Base-by-base conservation (phyloP, 53 echinoderm and acorn worm genomes). In the Zoroaster sp. region DNA sequence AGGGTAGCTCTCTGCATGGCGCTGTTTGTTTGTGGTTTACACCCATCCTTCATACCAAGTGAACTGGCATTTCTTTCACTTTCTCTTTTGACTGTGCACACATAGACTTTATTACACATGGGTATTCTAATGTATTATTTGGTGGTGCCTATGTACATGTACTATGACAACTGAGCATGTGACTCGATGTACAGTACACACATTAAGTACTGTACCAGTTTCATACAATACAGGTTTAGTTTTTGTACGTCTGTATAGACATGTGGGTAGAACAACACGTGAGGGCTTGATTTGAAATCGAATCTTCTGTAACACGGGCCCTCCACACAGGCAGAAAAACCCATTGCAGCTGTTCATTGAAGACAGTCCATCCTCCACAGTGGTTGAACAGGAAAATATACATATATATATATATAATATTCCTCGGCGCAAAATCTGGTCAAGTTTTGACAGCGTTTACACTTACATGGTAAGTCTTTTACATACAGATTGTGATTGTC, bases 11-110 rank as follows among this genome's bases (percentile, higher is more conserved):
- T 55, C 20, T 35, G 55, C 79, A 63, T 55, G 82, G 82, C 30
- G 68, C 30, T 42, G 17, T 46, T 85, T 44, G 66, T 68, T 85
- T 71, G 43, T 77, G 46, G 69, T 43, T 33, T 67, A 20, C 45
- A n/a, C 23, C 45, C 45, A 65, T 44, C 28, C 45, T 69, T 83
- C 17, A 17, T 67, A 1, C n/a, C 14, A 42, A 43, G 21, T 42
- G 14, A 42, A 42, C 34, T 25, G 6, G 6, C 38, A 41, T 41
- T 11, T 82, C 82, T 82, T 82, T 82, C 82, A 82, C 82, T 82
- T 82, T 82, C 82, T 82, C 42, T 82, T 78, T 82, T 66, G 40
- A 63, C 21, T 28, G 79, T 31, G 59, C 59, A 54, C 38, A n/a
- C 1, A 36, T 14, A 28, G 63, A 21, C 63, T 25, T n/a, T n/a